Base-by-base conservation (phyloP, 2,888 invertebrate genomes). In the Iphiclides podalirius region DNA sequence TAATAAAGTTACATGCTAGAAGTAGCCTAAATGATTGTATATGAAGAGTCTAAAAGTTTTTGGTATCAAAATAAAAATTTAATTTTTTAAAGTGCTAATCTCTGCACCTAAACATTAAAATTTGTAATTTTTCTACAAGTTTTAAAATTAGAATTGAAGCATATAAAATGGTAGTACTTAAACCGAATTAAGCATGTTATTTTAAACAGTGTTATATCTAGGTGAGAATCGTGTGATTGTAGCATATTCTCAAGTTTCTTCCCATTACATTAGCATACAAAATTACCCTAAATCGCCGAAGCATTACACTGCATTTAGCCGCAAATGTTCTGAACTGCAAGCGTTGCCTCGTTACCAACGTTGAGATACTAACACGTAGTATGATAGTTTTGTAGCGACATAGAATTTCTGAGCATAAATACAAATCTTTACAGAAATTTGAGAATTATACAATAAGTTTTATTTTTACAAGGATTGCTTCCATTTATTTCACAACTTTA, bases 241-340 rank as follows among this genome's bases (percentile, higher is more conserved):
- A 11, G 39, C 33, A 40, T 47, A 47, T 40, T 47, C 16, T 31
- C 26, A 26, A 40, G 35, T 40, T 47, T 15, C 47, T 47, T 47
- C 33, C 12, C 38, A 38, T 46, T 15, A 8, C 39, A 49, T 49
- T 49, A 49, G 44, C 49, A 49, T 49, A 44, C 35, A n/a, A 50
- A 44, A 44, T 50, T 44, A 40, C 39, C 42, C 38, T n/a, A 13
- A 15, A 41, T 28, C 31, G 41, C 37, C 31, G 36, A 28, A n/a
- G 44, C 39, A 16, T 44, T 35, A 44, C 26, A 23, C 39, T 40
- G 44, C 44, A 40, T 44, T 50, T 26, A 39, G 44, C 44, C 49
- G 23, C 49, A 48, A 48, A 48, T 42, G 37, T 43, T 43, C 48
- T 34, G 48, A 43, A 38, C 38, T 48, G 33, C 15, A 48, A 38